A percentile compares a stretch with the other conserved stretches of the same genome.
Conservation (phyloP, 2,797 vertebrate genomes). For the Acrossocheilus wenchowensis region DNA sequence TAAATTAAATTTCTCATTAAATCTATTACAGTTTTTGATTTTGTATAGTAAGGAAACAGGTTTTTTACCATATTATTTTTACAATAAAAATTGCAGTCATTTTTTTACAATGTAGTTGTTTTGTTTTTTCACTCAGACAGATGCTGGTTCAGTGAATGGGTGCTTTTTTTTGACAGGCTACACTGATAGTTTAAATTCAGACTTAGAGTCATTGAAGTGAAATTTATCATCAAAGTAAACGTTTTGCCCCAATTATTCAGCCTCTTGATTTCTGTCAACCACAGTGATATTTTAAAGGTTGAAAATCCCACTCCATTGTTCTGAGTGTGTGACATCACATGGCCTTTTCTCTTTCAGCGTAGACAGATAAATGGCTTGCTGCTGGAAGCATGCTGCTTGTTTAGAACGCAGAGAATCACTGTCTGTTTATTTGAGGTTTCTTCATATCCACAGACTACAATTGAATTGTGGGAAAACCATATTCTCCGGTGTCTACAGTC, state of each 20-base stretch:
- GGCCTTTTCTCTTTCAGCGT: background rate
- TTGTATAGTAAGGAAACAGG: too few relatives aligned
- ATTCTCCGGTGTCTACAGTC: background rate
- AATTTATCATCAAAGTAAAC: background rate
- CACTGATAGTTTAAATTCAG: background rate
- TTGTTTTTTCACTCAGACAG: background rate
- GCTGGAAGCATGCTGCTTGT: background rate
- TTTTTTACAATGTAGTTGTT: background rate
- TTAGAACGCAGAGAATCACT: background rate
- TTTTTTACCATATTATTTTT: background rate
- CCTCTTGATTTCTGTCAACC: background rate
- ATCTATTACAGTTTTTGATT: background rate
- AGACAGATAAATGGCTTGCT: background rate
- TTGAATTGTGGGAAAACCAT: background rate
- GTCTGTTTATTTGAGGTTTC: slow-evolving; percentile 4
- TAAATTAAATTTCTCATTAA: background rate
- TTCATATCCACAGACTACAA: background rate
- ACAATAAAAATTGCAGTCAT: background rate
- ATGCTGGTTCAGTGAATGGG: background rate
- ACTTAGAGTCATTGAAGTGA: background rate
- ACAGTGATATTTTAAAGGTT: background rate
- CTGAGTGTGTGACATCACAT: background rate
- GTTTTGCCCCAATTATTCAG: background rate
- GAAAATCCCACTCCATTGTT: background rate
- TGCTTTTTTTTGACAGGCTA: background rate